These are phyloP conservation scores for Psettodes erumei DNA, from an alignment of 2,113 vertebrate genomes.

Conservation along the genomic window DNA sequence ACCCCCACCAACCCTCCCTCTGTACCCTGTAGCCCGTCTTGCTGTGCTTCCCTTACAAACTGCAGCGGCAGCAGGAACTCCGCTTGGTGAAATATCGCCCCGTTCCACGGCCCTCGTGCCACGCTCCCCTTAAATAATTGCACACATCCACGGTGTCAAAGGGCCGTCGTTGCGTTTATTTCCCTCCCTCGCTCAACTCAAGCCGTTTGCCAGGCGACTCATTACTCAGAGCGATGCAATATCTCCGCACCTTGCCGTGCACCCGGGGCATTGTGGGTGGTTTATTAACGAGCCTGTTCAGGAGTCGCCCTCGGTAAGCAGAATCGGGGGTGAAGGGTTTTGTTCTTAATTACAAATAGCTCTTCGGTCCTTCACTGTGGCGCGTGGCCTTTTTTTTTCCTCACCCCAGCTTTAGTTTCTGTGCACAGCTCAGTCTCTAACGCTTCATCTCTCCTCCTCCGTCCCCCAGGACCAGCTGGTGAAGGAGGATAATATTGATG, in stretches of 20 bases:
- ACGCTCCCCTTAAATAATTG: constrained; percentile 57
- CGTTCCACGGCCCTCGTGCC: neutral
- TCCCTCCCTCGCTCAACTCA: neutral
- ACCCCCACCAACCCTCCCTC: neutral
- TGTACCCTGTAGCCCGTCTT: neutral
- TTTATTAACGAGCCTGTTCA: constrained; percentile 66
- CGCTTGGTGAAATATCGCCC: constrained; percentile 59
- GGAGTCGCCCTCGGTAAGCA: constrained; percentile 42
- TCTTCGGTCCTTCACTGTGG: neutral
- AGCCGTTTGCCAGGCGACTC: constrained; percentile 39
- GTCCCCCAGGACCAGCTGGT: constrained; percentile 91
- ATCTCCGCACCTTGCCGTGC: constrained; percentile 12
- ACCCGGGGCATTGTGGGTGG: constrained; percentile 54
- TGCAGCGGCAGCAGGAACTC: constrained; percentile 64
- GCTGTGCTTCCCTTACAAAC: constrained; percentile 38
- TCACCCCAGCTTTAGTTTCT: neutral
- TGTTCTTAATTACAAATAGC: constrained; percentile 14
- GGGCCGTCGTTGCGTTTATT: constrained; percentile 58
- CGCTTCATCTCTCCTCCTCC: neutral
- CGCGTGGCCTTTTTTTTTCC: neutral
- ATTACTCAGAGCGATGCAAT: constrained; percentile 58
- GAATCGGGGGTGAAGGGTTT: constrained; percentile 23
- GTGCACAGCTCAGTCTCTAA: neutral
- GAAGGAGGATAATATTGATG: constrained; percentile 97
- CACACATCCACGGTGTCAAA: constrained; percentile 61